Evolutionary conservation across 2,888 invertebrate species (phyloP).

Genomic region (Himalopsyche kuldschensis): DNA sequence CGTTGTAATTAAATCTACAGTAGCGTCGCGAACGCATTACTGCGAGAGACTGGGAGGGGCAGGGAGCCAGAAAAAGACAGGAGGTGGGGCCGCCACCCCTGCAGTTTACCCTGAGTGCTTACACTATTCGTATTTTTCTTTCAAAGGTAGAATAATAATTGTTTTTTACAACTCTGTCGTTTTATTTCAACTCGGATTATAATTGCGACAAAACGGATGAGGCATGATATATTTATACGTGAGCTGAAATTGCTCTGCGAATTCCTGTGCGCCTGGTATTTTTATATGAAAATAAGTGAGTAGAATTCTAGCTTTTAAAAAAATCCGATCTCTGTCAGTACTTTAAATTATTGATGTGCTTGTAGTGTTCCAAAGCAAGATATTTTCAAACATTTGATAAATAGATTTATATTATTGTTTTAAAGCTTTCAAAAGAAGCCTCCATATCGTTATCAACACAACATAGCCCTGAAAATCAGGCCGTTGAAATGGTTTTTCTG

Average conservation of each 20-base stretch:
- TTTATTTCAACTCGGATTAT: not conserved
- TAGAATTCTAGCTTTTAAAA: too few relatives aligned
- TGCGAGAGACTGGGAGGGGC: conserved; percentile 7
- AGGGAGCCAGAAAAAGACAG: not conserved
- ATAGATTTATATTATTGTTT: too few relatives aligned
- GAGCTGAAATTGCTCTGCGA: not conserved
- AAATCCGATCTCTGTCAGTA: too few relatives aligned
- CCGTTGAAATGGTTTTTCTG: too few relatives aligned
- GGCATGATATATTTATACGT: not conserved
- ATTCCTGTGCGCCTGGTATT: not conserved
- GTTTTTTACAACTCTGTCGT: not conserved
- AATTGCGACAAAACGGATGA: not conserved
- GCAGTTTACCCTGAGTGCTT: not conserved
- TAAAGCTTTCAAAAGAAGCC: too few relatives aligned
- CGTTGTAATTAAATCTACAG: conserved; percentile 37
- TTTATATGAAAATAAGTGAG: not conserved
- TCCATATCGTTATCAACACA: too few relatives aligned
- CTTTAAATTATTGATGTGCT: too few relatives aligned
- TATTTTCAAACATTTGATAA: too few relatives aligned
- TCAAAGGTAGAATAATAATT: not conserved
- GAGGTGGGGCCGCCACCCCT: not conserved
- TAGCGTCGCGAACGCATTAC: conserved; percentile 21
- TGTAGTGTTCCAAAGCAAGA: too few relatives aligned
- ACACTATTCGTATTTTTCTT: conserved; percentile 1
- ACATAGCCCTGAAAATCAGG: too few relatives aligned